These are phyloP conservation scores for Subacronicta megacephala DNA, from an alignment of 2,888 invertebrate genomes.

Conservation along the genomic window DNA sequence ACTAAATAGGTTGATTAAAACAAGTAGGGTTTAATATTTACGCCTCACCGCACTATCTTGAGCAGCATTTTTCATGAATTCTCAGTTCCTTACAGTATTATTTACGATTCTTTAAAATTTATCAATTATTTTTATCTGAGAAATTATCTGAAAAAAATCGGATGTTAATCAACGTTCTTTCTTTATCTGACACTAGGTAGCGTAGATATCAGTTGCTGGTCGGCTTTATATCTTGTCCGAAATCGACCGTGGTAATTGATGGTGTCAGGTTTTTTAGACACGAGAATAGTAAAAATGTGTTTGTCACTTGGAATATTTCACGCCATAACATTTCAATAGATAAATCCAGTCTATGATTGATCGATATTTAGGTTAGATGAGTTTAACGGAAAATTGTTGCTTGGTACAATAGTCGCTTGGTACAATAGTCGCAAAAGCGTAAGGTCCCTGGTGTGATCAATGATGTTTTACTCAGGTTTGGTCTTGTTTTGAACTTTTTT, in stretches of 20 bases:
- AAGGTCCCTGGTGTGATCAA: too few species aligned
- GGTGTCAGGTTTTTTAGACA: slow-evolving; percentile 61
- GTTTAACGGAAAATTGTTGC: slow-evolving; percentile 20
- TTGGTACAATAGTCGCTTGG: slow-evolving; percentile 11
- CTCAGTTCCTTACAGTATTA: slow-evolving; percentile 45
- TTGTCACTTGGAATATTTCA: slow-evolving; percentile 32
- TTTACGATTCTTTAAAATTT: slow-evolving; percentile 45
- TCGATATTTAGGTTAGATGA: slow-evolving; percentile 38
- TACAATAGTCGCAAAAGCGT: slow-evolving; percentile 4
- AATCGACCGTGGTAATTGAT: slow-evolving; percentile 76
- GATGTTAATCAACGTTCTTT: slow-evolving; percentile 52
- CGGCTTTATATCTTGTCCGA: slow-evolving; percentile 68
- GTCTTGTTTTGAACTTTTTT: too few species aligned
- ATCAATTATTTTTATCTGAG: slow-evolving; percentile 44
- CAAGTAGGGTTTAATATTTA: slow-evolving; percentile 38
- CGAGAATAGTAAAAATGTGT: slow-evolving; percentile 29
- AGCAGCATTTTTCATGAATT: slow-evolving; percentile 34
- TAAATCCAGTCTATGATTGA: slow-evolving; percentile 45
- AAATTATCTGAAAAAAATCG: slow-evolving; percentile 29
- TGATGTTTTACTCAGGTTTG: too few species aligned
- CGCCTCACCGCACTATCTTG: slow-evolving; percentile 33
- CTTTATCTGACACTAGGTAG: slow-evolving; percentile 47
- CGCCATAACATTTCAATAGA: slow-evolving; percentile 39
- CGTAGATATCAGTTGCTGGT: slow-evolving; percentile 61
- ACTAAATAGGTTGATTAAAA: slow-evolving; percentile 43